These are phyloP conservation scores for Panorpa germanica DNA, from an alignment of 2,888 invertebrate species.

Conservation along the genomic window DNA sequence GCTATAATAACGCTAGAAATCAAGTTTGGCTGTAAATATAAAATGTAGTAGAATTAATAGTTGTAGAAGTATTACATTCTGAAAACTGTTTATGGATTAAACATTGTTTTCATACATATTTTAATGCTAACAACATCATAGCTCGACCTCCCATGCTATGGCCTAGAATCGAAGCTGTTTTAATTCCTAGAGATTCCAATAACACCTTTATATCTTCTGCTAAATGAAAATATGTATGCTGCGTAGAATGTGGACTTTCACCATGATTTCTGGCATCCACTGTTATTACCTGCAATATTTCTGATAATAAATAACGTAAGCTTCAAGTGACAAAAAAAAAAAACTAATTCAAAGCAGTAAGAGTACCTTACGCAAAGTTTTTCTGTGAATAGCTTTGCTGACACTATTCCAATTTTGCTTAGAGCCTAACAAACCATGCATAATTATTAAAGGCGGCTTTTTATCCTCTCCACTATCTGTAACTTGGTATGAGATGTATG, in stretches of 20 bases:
- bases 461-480: slow-evolving; percentile 17
- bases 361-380: slow-evolving; percentile 39
- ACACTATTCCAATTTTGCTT: slow-evolving; percentile 76
- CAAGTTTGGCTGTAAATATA: slow-evolving; percentile 29
- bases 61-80: neutral
- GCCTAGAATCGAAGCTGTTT: slow-evolving; percentile 54
- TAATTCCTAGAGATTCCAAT: slow-evolving; percentile 38
- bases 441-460: slow-evolving; percentile 51
- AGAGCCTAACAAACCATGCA: slow-evolving; percentile 75
- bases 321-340: slow-evolving; percentile 4
- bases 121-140: slow-evolving; percentile 67
- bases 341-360: neutral
- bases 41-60: slow-evolving; percentile 7
- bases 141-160: slow-evolving; percentile 95
- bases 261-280: slow-evolving; percentile 93
- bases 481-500: slow-evolving; percentile 39
- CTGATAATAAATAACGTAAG: slow-evolving; percentile 9
- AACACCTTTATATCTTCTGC: slow-evolving; percentile 51
- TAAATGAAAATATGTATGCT: slow-evolving; percentile 56
- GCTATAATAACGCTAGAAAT: slow-evolving; percentile 48
- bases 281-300: slow-evolving; percentile 36
- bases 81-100: neutral
- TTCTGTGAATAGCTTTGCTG: slow-evolving; percentile 46
- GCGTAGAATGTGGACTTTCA: slow-evolving; percentile 62
- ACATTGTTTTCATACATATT: slow-evolving; percentile 29